Evolutionary conservation across 2,113 vertebrate genomes (phyloP).

Genomic region (Nymphicus hollandicus): DNA sequence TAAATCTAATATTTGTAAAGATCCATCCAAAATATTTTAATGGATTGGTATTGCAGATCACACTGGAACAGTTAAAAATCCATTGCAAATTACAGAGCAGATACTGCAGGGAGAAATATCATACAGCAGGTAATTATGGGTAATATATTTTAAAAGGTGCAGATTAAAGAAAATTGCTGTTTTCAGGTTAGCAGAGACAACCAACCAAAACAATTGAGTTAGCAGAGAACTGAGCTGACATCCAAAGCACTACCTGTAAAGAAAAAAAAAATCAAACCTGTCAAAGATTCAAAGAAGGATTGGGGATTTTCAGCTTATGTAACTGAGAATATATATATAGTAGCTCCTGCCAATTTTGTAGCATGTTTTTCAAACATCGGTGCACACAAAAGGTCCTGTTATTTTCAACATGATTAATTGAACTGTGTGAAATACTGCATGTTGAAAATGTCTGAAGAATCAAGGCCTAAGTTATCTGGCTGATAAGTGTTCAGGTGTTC

Average conservation of each 20-base stretch:
- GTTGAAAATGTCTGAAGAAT: not conserved
- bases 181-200: constrained; percentile 43
- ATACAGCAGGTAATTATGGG: not conserved
- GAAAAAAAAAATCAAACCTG: constrained; percentile 5
- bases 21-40: constrained; percentile 1
- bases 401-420: not conserved
- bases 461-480: not conserved
- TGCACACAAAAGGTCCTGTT: not conserved
- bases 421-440: not conserved
- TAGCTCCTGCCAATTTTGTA: not conserved
- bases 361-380: not conserved
- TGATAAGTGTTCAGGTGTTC: not conserved
- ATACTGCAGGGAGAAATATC: not conserved
- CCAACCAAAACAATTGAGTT: constrained; percentile 2
- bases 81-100: not conserved
- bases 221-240: constrained; percentile 38
- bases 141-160: constrained; percentile 32
- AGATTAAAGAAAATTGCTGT: constrained; percentile 50
- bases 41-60: not conserved
- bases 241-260: constrained; percentile 11
- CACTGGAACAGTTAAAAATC: not conserved
- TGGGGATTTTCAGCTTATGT: not conserved
- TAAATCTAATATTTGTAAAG: not conserved
- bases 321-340: not conserved
- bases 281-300: constrained; percentile 11